Conservation (phyloP, 2,113 vertebrate species). For the Ifrita kowaldi region DNA sequence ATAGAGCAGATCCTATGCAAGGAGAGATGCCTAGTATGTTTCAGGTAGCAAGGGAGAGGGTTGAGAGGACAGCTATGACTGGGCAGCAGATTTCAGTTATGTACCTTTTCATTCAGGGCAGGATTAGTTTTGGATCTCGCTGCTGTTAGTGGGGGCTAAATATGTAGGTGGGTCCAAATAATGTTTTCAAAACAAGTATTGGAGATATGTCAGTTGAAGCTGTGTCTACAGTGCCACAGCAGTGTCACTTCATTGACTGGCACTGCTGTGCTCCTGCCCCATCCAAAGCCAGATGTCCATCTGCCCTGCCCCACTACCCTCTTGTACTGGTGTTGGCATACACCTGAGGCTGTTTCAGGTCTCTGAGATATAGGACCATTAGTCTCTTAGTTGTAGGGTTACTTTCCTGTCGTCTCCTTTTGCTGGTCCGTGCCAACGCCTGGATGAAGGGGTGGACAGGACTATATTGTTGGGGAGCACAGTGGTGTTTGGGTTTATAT, state of each 20-base stretch:
- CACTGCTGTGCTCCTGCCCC: neutral
- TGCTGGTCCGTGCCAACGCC: rapidly evolving
- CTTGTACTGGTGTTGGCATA: neutral
- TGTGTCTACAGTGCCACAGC: neutral
- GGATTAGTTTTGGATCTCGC: neutral
- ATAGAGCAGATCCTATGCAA: neutral
- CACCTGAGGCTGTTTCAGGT: neutral
- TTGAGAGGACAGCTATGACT: neutral
- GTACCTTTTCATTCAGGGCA: neutral
- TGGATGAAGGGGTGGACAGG: neutral
- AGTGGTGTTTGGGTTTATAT: neutral
- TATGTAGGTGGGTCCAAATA: neutral
- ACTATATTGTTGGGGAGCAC: neutral
- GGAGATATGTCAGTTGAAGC: neutral
- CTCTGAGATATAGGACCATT: neutral
- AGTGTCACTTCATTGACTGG: neutral
- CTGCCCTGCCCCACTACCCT: neutral
- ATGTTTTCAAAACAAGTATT: neutral
- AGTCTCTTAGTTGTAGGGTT: neutral
- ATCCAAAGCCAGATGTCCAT: neutral
- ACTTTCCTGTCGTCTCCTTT: neutral
- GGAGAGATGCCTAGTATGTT: neutral
- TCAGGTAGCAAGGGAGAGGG: neutral
- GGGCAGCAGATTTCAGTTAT: neutral
- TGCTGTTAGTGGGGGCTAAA: neutral